Evolutionary conservation across 1,140 invertebrate genomes (phyloP).

Genomic region (Trypoxylus dichotomus): DNA sequence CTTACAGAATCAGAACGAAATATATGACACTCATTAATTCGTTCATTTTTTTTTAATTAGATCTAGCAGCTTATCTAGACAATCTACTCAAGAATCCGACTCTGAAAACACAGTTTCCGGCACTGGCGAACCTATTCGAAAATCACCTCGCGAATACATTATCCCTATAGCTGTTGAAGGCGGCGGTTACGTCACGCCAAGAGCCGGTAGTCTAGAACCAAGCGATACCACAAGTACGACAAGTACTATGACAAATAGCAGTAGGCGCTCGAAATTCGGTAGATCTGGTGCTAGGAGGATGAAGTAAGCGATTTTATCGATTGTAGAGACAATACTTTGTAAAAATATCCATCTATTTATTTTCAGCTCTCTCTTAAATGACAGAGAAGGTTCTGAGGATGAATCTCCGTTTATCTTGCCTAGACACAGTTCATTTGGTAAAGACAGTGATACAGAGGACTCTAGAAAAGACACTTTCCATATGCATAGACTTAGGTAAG

Average conservation of each 20-base stretch:
- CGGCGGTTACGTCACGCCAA: conserved; percentile 80
- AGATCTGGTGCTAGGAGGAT: conserved; percentile 55
- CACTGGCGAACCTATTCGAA: conserved; percentile 74
- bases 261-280: conserved; percentile 52
- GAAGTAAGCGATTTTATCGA: conserved; percentile 50
- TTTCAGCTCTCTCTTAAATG: conserved; percentile 66
- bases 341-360: conserved; percentile 30
- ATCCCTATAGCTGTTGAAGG: conserved; percentile 90
- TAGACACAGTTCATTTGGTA: conserved; percentile 54
- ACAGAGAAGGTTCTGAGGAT: conserved; percentile 71
- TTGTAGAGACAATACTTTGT: neutral
- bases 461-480: conserved; percentile 61
- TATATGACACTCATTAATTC: neutral
- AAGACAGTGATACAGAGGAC: conserved; percentile 57
- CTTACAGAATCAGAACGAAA: neutral
- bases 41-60: conserved; percentile 26
- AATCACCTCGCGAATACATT: conserved; percentile 86
- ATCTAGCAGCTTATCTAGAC: conserved; percentile 60
- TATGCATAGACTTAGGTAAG: conserved; percentile 72
- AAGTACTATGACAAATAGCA: conserved; percentile 49
- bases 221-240: conserved; percentile 62
- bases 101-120: conserved; percentile 59
- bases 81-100: conserved; percentile 71
- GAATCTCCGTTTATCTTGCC: conserved; percentile 60
- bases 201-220: conserved; percentile 73